Conservation (phyloP, 2,888 invertebrate genomes). For the Hemaris fuciformis region DNA sequence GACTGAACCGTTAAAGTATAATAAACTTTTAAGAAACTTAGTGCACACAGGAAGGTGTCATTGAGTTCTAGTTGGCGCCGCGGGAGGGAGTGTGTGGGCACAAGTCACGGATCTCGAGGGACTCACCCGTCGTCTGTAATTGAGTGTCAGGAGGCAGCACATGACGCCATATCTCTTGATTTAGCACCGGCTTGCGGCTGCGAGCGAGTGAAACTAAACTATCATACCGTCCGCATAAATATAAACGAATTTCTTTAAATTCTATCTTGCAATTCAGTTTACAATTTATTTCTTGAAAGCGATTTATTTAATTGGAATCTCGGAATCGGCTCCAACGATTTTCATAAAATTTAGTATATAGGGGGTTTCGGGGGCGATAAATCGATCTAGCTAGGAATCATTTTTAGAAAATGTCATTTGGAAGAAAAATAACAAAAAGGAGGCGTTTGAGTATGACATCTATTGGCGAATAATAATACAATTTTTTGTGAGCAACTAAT, state of each 20-base stretch:
- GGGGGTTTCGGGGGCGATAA: too few species aligned
- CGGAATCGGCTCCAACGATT: too few species aligned
- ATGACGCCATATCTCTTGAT: not conserved
- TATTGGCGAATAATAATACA: too few species aligned
- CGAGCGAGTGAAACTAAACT: not conserved
- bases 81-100: not conserved
- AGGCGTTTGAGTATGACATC: too few species aligned
- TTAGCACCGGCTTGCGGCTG: not conserved
- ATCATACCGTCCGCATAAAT: not conserved
- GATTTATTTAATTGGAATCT: not conserved
- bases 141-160: not conserved
- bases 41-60: too few species aligned
- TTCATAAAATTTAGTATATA: too few species aligned
- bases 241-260: not conserved
- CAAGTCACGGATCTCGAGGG: constrained; percentile 1
- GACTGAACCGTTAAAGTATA: too few species aligned
- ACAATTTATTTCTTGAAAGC: not conserved
- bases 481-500: too few species aligned
- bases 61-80: not conserved
- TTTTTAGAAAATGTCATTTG: too few species aligned
- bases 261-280: not conserved
- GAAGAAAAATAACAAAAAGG: too few species aligned
- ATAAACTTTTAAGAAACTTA: too few species aligned
- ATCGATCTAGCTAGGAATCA: too few species aligned
- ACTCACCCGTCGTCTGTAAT: not conserved